These are phyloP conservation scores for Tipula confusa DNA, from an alignment of 2,888 invertebrate genomes.

Conservation along the genomic window DNA sequence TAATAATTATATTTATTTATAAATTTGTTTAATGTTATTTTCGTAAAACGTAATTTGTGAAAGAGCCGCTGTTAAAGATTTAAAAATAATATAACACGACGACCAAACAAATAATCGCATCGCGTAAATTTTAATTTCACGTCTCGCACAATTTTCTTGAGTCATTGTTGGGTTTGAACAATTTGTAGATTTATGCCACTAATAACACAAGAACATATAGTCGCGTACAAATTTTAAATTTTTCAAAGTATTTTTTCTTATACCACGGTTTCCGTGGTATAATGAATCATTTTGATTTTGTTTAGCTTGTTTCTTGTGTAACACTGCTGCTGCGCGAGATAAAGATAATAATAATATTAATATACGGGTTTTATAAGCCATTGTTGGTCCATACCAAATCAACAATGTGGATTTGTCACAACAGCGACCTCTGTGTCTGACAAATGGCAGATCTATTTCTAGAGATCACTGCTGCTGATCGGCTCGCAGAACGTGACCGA, in stretches of 20 bases:
- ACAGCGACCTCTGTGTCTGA: too few species aligned
- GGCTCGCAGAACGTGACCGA: too few species aligned
- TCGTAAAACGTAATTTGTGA: not conserved
- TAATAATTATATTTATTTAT: not conserved
- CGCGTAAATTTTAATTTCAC: not conserved
- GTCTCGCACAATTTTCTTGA: not conserved
- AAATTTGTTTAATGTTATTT: not conserved
- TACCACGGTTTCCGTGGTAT: not conserved
- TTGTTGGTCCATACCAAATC: too few species aligned
- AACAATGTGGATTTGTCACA: too few species aligned
- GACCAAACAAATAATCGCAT: not conserved
- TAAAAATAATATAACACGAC: not conserved
- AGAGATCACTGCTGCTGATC: too few species aligned
- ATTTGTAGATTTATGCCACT: not conserved
- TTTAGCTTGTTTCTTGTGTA: not conserved
- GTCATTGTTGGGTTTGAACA: not conserved
- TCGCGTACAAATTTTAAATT: not conserved
- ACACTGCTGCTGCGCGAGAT: constrained; percentile 8
- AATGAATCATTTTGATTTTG: not conserved
- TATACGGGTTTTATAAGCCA: too few species aligned
- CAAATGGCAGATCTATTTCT: too few species aligned
- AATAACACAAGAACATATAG: not conserved
- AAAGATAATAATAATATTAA: not conserved
- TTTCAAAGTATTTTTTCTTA: not conserved
- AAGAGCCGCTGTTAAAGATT: not conserved